Percentiles rank a stretch among this genome's conserved stretches.
Conservation (phyloP, 1,140 invertebrate species). For the Fopius arisanus region DNA sequence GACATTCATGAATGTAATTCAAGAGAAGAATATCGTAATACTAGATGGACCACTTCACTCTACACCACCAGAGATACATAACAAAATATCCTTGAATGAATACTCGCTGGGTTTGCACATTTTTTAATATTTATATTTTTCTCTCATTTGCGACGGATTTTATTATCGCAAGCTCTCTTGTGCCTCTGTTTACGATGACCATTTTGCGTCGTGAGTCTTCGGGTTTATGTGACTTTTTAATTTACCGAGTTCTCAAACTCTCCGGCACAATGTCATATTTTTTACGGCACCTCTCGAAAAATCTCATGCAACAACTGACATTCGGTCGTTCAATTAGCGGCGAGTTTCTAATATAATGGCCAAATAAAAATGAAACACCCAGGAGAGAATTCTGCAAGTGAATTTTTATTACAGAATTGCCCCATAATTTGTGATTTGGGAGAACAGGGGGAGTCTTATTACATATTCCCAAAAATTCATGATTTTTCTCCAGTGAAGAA, state of each 20-base stretch:
- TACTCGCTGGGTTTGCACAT: conserved; percentile 30
- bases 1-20: conserved; percentile 31
- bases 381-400: not conserved
- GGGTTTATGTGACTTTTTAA: conserved; percentile 7
- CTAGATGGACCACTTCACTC: conserved; percentile 33
- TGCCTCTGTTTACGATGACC: not conserved
- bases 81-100: conserved; percentile 37
- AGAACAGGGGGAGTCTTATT: not conserved
- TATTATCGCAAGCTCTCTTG: conserved; percentile 2
- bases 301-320: not conserved
- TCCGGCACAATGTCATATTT: not conserved
- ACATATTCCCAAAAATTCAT: not conserved
- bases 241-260: not conserved
- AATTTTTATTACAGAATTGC: not conserved
- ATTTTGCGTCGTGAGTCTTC: not conserved
- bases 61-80: conserved; percentile 26
- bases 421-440: not conserved
- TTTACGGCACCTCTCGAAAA: not conserved
- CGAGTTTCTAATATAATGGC: not conserved
- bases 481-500: not conserved
- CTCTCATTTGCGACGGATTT: conserved; percentile 4
- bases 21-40: conserved; percentile 35
- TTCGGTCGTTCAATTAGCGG: not conserved
- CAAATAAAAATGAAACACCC: not conserved
- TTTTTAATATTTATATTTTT: too few species aligned